Percentiles rank a stretch among this genome's conserved stretches.
Conservation (phyloP, 2,113 vertebrate species). For the Mus spicilegus region DNA sequence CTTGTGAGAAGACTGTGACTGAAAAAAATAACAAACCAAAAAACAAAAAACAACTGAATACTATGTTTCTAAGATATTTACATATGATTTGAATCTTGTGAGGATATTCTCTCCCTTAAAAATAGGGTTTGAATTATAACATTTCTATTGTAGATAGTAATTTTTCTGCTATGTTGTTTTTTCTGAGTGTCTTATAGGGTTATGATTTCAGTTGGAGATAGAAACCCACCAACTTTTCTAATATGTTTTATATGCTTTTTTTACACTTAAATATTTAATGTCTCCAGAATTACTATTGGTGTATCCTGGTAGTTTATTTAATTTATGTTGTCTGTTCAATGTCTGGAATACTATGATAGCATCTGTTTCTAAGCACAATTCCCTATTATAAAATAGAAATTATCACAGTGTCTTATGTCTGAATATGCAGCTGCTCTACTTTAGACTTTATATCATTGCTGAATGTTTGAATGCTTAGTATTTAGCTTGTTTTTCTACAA, state of each 20-base stretch:
- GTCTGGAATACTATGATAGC: not conserved
- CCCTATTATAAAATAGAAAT: not conserved
- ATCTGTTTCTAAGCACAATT: not conserved
- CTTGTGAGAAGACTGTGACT: not conserved
- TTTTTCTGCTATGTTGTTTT: not conserved
- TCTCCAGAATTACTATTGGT: not conserved
- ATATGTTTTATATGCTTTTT: not conserved
- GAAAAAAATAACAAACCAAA: no score
- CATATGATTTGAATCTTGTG: not conserved
- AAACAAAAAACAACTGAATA: not conserved
- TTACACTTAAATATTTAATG: constrained; percentile 29
- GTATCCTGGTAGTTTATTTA: not conserved
- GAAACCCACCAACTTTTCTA: not conserved
- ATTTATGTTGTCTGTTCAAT: not conserved
- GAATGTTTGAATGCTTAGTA: not conserved
- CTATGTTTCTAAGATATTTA: constrained; percentile 3
- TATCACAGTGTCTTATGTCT: not conserved
- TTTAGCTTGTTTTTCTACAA: not conserved
- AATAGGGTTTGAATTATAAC: not conserved
- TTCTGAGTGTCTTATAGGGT: not conserved
- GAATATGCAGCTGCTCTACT: not conserved
- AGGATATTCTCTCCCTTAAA: not conserved
- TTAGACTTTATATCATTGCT: not conserved
- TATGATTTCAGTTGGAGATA: not conserved
- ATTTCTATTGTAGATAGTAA: not conserved